Evolutionary conservation across 2,888 invertebrate species (phyloP), one percentile per base, ranked within the genome.

Genomic region (Scotopteryx bipunctaria): DNA sequence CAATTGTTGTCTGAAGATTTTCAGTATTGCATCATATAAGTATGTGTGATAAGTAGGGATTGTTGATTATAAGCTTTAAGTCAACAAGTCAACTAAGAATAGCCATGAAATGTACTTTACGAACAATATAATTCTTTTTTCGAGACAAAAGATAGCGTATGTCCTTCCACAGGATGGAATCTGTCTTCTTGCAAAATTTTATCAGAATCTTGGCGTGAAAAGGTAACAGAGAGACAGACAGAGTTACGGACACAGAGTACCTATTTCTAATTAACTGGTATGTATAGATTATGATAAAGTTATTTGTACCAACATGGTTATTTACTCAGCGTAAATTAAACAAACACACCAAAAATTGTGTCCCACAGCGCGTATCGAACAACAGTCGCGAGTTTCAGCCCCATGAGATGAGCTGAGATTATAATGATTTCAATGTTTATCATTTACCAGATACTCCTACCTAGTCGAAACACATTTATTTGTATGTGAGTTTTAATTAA

Each of bases 401-500:
- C 19, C 32, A 14, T 38, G 35, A 23, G 41, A 25, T 29, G 42
- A 46, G 19, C 42, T 43, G 38, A 47, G 27, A 46, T n/a, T n/a
- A n/a, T n/a, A n/a, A 41, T 47, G 41, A 43, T 42, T 42, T 9
- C 37, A 47, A 27, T n/a, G 21, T 37, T 35, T 17, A n/a, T 21
- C 19, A 33, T 44, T 40, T 31, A 16, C 27, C 40, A 40, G 40
- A 43, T 33, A 27, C n/a, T n/a, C n/a, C n/a, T n/a, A n/a, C 40
- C 14, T 29, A 44, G 44, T 14, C 15, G 29, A 38, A 40, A 35
- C 13, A 29, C 37, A 49, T 23, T 8, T 2, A 23, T 1, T 6
- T 29, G 41, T 49, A 52, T 56, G 37, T 11, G 45, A 50, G 29
- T 33, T 38, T 13, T 42, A 44, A 47, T 52, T 47, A 51, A 58